Evolutionary conservation across 2,113 vertebrate species (phyloP).

Genomic region (Orthonyx spaldingii): DNA sequence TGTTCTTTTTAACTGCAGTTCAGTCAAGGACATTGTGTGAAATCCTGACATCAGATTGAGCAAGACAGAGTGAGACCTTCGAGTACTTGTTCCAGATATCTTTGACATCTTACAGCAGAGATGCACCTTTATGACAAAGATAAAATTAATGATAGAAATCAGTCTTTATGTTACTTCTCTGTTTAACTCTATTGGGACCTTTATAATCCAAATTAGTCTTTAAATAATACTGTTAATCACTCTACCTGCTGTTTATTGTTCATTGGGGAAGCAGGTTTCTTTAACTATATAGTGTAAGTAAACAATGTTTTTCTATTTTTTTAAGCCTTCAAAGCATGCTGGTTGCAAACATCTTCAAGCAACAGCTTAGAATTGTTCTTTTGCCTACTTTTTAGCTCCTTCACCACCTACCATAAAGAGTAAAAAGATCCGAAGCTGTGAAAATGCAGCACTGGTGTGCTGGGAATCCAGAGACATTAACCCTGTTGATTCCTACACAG

Average conservation of each 20-base stretch:
- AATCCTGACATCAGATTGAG: not conserved
- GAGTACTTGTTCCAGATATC: not conserved
- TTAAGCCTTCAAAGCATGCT: not conserved
- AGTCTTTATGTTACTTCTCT: not conserved
- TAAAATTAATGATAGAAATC: not conserved
- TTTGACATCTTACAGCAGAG: not conserved
- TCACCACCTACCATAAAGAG: slow-evolving; percentile 78
- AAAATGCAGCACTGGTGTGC: slow-evolving; percentile 82
- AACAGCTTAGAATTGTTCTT: not conserved
- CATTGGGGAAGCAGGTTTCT: not conserved
- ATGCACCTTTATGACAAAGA: not conserved
- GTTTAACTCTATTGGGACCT: not conserved
- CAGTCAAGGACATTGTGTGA: not conserved
- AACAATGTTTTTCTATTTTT: not conserved
- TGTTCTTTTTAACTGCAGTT: not conserved
- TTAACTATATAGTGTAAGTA: not conserved
- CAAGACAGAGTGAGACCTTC: not conserved
- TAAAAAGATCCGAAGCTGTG: slow-evolving; percentile 79
- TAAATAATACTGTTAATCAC: not conserved
- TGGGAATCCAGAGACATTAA: slow-evolving; percentile 90
- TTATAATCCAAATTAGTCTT: not conserved
- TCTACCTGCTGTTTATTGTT: not conserved
- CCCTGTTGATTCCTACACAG: slow-evolving; percentile 90
- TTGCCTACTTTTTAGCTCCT: slow-evolving; percentile 76
- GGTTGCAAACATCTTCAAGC: not conserved